phyloP scores from a whole-genome alignment of 2,888 invertebrate species.

The Lycaena phlaeas region DNA sequence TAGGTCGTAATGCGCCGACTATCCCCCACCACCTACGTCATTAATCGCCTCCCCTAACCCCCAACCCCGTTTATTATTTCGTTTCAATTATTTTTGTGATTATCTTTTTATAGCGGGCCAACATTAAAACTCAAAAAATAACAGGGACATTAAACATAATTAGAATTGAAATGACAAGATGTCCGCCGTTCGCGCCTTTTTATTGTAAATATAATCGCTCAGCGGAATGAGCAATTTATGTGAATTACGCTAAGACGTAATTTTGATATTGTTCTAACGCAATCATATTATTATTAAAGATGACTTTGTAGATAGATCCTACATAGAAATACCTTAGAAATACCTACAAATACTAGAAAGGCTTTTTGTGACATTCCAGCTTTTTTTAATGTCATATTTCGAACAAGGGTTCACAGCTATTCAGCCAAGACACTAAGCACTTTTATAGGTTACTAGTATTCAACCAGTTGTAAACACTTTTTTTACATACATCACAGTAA shows the following conservation, averaged over 20 bases:
- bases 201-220: slow-evolving; percentile 22
- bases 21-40: slow-evolving; percentile 51
- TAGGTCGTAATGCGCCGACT: slow-evolving; percentile 69
- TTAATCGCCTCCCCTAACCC: slow-evolving; percentile 59
- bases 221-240: slow-evolving; percentile 15
- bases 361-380: too few relatives aligned
- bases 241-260: slow-evolving; percentile 12
- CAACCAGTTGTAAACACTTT: too few relatives aligned
- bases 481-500: too few relatives aligned
- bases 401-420: too few relatives aligned
- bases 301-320: too few relatives aligned
- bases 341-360: too few relatives aligned
- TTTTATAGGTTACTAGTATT: too few relatives aligned
- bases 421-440: too few relatives aligned
- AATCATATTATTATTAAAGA: too few relatives aligned
- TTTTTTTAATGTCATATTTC: too few relatives aligned
- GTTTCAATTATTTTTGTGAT: slow-evolving; percentile 74
- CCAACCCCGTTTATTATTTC: slow-evolving; percentile 66
- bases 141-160: slow-evolving; percentile 67
- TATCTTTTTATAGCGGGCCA: slow-evolving; percentile 69
- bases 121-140: slow-evolving; percentile 71
- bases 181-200: slow-evolving; percentile 45
- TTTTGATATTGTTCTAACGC: slow-evolving; percentile 7
- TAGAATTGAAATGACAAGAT: slow-evolving; percentile 66
- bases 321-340: too few relatives aligned